Evolutionary conservation across 2,888 invertebrate genomes (phyloP).

Genomic region (Drosophila kambysellisi): DNA sequence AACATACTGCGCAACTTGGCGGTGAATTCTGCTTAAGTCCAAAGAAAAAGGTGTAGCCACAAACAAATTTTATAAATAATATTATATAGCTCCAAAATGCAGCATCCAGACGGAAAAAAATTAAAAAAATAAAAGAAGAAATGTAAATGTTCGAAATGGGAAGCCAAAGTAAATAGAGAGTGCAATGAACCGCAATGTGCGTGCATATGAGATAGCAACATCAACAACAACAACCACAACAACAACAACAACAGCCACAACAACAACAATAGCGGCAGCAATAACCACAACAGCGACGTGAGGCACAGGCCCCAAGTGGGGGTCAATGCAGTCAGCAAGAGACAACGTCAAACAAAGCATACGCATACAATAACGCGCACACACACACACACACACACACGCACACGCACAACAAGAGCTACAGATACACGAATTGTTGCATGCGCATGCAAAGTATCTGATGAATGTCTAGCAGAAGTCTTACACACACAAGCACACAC

Average conservation of each 20-base stretch:
- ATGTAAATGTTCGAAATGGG: slow-evolving; percentile 62
- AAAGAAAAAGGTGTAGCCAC: slow-evolving; percentile 4
- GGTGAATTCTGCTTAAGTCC: background rate
- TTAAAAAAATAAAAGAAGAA: slow-evolving; percentile 17
- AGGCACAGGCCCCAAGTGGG: slow-evolving; percentile 66
- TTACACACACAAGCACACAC: slow-evolving; percentile 14
- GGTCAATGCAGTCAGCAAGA: slow-evolving; percentile 72
- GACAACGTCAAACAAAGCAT: slow-evolving; percentile 73
- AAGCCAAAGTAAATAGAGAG: slow-evolving; percentile 76
- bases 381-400: slow-evolving; percentile 12
- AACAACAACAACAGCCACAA: slow-evolving; percentile 26
- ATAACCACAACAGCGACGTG: slow-evolving; percentile 22
- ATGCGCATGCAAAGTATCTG: slow-evolving; percentile 76
- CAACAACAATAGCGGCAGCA: slow-evolving; percentile 7
- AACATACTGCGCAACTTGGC: slow-evolving; percentile 28
- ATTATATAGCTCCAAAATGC: slow-evolving; percentile 16
- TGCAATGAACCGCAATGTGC: slow-evolving; percentile 79
- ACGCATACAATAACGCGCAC: slow-evolving; percentile 30
- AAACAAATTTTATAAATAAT: slow-evolving; percentile 23
- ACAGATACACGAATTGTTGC: slow-evolving; percentile 34
- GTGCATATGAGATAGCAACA: slow-evolving; percentile 57
- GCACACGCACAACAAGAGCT: slow-evolving; percentile 2
- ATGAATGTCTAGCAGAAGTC: slow-evolving; percentile 42
- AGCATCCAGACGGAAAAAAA: slow-evolving; percentile 30
- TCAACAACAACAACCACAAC: slow-evolving; percentile 12